These are phyloP conservation scores for Gorilla gorilla DNA, from an alignment of 2,113 vertebrate genomes.

Conservation along the genomic window DNA sequence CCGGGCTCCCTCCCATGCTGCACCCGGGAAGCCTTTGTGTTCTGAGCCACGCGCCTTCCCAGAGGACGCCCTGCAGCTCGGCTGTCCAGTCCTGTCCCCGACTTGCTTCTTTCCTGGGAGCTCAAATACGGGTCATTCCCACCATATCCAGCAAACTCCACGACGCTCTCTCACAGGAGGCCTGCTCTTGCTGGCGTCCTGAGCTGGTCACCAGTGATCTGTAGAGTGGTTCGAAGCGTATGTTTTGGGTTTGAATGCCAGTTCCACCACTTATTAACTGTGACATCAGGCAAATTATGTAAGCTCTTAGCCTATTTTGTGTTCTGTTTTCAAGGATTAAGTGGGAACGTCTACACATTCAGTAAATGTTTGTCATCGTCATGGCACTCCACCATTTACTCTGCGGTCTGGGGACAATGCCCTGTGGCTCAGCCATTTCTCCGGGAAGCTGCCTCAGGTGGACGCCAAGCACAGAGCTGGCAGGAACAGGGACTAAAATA, in stretches of 20 bases:
- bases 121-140: neutral
- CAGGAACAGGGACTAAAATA: neutral
- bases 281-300: neutral
- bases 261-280: neutral
- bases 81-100: neutral
- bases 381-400: neutral
- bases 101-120: neutral
- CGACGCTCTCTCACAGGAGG: neutral
- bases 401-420: neutral
- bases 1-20: neutral
- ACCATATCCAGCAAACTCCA: neutral
- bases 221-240: neutral
- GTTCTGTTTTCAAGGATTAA: neutral
- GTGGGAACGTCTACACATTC: neutral
- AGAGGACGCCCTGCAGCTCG: accelerated
- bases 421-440: neutral
- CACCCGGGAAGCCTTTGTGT: neutral
- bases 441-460: neutral
- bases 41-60: neutral
- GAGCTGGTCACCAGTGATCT: neutral
- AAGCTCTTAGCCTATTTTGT: neutral
- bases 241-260: neutral
- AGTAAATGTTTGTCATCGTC: neutral
- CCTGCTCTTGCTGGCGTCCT: neutral
- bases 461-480: neutral